These are phyloP conservation scores for Bombus fervidus DNA, from an alignment of 1,140 invertebrate genomes.

Conservation along the genomic window DNA sequence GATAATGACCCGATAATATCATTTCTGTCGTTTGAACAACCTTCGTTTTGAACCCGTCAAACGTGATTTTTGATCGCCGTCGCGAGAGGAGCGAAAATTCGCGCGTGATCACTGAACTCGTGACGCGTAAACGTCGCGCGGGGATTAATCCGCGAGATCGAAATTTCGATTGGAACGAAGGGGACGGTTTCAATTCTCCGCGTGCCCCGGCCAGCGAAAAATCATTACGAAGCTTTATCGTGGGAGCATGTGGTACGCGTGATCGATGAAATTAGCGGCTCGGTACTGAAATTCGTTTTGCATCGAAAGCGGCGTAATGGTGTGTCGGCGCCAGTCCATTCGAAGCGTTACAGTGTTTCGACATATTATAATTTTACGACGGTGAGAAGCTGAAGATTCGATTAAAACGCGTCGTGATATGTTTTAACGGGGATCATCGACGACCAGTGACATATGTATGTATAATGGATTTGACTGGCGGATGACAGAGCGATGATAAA, in stretches of 20 bases:
- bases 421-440: neutral
- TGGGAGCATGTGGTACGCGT: neutral
- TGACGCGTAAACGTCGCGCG: slow-evolving; percentile 21
- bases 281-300: neutral
- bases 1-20: neutral
- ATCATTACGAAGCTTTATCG: neutral
- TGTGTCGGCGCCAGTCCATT: neutral
- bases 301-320: neutral
- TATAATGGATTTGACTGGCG: no score
- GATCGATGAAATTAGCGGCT: slow-evolving; percentile 21
- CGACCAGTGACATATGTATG: no score
- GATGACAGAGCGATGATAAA: slow-evolving; percentile 13
- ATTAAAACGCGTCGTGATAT: neutral
- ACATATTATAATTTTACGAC: slow-evolving; percentile 23
- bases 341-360: neutral
- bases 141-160: slow-evolving; percentile 20
- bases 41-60: neutral
- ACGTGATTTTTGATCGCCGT: neutral
- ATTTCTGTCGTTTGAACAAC: neutral
- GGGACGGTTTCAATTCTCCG: neutral
- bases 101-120: neutral
- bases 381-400: neutral
- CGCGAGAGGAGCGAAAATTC: neutral
- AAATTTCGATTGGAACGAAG: neutral
- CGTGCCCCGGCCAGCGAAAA: neutral